These are phyloP conservation scores for Tetrapedia diversipes DNA, from an alignment of 2,888 invertebrate genomes.

Conservation along the genomic window DNA sequence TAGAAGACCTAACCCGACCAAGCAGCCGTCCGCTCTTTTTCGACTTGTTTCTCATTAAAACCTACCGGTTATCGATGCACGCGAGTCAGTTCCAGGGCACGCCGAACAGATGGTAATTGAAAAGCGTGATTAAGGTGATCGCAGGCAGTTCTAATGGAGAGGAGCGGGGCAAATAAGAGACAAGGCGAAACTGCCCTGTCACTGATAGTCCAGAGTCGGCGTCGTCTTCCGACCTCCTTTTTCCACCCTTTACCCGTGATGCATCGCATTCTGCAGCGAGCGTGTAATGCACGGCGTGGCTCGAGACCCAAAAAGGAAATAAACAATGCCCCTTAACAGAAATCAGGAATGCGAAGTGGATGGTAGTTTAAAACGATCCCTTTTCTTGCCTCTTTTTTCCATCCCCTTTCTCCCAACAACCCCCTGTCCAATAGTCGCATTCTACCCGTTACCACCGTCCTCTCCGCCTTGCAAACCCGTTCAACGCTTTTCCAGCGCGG, in stretches of 20 bases:
- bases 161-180: slow-evolving; percentile 57
- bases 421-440: slow-evolving; percentile 40
- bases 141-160: slow-evolving; percentile 58
- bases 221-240: slow-evolving; percentile 16
- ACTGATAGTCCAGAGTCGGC: slow-evolving; percentile 50
- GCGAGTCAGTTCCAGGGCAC: not conserved
- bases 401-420: slow-evolving; percentile 20
- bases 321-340: slow-evolving; percentile 74
- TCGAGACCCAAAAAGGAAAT: slow-evolving; percentile 72
- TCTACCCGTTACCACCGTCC: slow-evolving; percentile 37
- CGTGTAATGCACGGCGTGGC: slow-evolving; percentile 61
- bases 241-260: slow-evolving; percentile 44
- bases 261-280: slow-evolving; percentile 58
- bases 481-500: slow-evolving; percentile 1
- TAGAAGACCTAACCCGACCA: too few species aligned
- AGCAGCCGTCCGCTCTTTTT: not conserved
- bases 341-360: slow-evolving; percentile 77
- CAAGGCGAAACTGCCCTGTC: slow-evolving; percentile 44
- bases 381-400: not conserved
- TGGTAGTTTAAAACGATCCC: slow-evolving; percentile 75
- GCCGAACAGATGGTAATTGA: slow-evolving; percentile 29
- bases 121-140: slow-evolving; percentile 52
- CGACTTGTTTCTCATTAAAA: slow-evolving; percentile 8
- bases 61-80: slow-evolving; percentile 1
- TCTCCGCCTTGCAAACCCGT: not conserved